phyloP scores from a whole-genome alignment of 2,888 invertebrate genomes.

The Charanyca ferruginea region DNA sequence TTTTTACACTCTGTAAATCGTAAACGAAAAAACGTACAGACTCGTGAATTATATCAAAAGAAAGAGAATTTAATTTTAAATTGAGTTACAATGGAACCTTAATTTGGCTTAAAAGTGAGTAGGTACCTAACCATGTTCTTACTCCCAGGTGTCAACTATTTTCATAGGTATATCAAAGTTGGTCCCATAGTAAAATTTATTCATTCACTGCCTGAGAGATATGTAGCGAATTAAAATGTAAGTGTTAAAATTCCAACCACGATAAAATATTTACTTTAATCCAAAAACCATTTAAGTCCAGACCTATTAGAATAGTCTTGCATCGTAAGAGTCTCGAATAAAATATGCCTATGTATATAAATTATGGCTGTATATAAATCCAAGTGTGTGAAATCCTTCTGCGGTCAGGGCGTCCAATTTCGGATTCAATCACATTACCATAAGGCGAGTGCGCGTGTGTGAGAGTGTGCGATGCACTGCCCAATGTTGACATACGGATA shows the following conservation, averaged over 20 bases:
- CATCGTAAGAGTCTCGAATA: slow-evolving; percentile 34
- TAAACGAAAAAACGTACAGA: too few species aligned
- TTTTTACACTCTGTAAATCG: too few species aligned
- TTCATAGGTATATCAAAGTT: neutral
- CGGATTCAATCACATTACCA: slow-evolving; percentile 88
- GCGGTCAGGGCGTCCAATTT: slow-evolving; percentile 85
- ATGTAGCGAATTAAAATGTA: too few species aligned
- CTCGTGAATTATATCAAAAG: too few species aligned
- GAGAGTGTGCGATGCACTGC: slow-evolving; percentile 70
- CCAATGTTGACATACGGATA: slow-evolving; percentile 57
- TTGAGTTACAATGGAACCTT: too few species aligned
- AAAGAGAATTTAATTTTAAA: too few species aligned
- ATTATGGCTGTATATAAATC: slow-evolving; percentile 71
- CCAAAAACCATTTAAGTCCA: slow-evolving; percentile 7
- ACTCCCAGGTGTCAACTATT: too few species aligned
- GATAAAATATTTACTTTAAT: neutral
- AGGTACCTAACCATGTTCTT: too few species aligned
- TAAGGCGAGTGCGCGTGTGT: slow-evolving; percentile 82
- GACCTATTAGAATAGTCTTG: slow-evolving; percentile 49
- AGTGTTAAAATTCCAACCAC: neutral
- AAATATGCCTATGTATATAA: slow-evolving; percentile 43
- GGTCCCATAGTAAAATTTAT: neutral
- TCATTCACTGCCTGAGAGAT: neutral
- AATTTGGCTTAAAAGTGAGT: too few species aligned
- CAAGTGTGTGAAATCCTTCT: slow-evolving; percentile 72